Evolutionary conservation across 1,140 invertebrate genomes (phyloP).

Genomic region (Conopomorpha cramerella): DNA sequence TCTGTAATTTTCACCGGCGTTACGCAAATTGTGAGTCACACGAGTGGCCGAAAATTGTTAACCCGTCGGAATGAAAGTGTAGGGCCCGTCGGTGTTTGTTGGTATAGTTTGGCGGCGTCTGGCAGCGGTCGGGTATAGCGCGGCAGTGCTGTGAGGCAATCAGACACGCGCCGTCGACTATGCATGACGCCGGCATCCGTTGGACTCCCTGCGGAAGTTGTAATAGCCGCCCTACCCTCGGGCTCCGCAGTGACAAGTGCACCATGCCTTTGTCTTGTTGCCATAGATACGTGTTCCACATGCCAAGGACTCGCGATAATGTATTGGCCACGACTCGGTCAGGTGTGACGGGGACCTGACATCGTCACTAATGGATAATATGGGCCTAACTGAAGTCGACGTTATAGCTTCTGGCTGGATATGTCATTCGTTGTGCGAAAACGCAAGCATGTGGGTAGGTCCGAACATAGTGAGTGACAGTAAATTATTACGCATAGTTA

Average conservation of each 20-base stretch:
- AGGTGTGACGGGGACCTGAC: too few relatives aligned
- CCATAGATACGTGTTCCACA: too few relatives aligned
- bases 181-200: constrained; percentile 40
- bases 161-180: constrained; percentile 32
- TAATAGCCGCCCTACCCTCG: constrained; percentile 16
- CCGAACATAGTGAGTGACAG: too few relatives aligned
- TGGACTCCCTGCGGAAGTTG: constrained; percentile 25
- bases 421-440: too few relatives aligned
- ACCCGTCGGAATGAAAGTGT: constrained; percentile 5
- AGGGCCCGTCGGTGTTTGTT: neutral
- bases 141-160: constrained; percentile 35
- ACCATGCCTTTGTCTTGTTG: neutral
- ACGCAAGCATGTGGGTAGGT: too few relatives aligned
- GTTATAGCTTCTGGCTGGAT: too few relatives aligned
- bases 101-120: neutral
- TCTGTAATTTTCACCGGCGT: constrained; percentile 21
- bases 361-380: too few relatives aligned
- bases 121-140: constrained; percentile 12
- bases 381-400: too few relatives aligned
- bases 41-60: constrained; percentile 10
- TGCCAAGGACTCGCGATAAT: too few relatives aligned
- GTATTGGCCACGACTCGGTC: too few relatives aligned
- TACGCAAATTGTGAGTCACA: constrained; percentile 21
- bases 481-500: too few relatives aligned
- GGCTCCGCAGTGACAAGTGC: constrained; percentile 4